Base-by-base conservation (phyloP, 2,888 invertebrate genomes). In the Myathropa florea region DNA sequence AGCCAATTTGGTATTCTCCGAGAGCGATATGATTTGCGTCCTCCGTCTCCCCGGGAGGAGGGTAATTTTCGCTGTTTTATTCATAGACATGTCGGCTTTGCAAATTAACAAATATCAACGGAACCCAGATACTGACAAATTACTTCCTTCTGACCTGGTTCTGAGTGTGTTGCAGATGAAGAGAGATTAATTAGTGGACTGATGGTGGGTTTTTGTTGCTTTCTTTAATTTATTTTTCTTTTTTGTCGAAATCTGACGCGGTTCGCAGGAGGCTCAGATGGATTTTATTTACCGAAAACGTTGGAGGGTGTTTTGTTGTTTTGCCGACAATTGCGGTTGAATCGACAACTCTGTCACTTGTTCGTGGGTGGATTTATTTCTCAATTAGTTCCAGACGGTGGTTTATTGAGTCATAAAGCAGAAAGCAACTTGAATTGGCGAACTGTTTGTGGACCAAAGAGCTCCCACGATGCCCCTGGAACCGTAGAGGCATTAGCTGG, bases 131-230 rank as follows among this genome's bases (percentile, higher is more conserved):
- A 26, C 33, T 24, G 59, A 36, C 14, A 36, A 24, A 36, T 36
- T 57, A 18, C 53, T 71, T 71, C 71, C 60, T n/a, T 28, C 26
- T 18, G 71, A 71, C 71, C 60, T n/a, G n/a, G 68, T 68, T 68
- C 1, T 2, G 18, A 18, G 23, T 1, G 10, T 65, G 4, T 18
- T 33, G 3, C 21, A 21, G 30, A 30, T 39, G 39, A 39, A 14
- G 39, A 28, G 36, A 39, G 23, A 28, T 63, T 4, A 63, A 24
- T 36, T 39, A 24, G 36, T 26, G 59, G 10, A 33, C 10, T 33
- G 9, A 10, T 10, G 30, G 10, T 30, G 2, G 3, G 39, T 39
- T 39, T 4, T 14, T 2, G 3, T n/a, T 36, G 39, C 39, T 39
- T n/a, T 7, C 33, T 6, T 14, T 14, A 14, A n/a, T 39, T 39